Conservation (phyloP, 1,140 invertebrate genomes). For the Asobara japonica region DNA sequence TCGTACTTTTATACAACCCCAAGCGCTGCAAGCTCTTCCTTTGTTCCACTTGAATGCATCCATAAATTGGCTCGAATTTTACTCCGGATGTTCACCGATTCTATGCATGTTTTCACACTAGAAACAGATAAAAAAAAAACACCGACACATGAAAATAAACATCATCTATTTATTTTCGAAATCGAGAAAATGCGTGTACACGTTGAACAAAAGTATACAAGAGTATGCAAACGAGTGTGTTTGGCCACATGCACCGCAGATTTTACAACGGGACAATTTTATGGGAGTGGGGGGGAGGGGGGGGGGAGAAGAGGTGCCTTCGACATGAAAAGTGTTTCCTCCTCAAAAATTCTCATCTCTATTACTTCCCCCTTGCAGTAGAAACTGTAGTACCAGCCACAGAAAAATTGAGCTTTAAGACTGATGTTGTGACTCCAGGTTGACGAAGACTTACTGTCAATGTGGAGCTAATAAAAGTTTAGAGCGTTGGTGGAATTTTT, state of each 20-base stretch:
- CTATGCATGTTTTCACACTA: background rate
- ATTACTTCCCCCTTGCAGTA: too few species aligned
- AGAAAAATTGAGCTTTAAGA: too few species aligned
- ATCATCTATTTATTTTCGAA: background rate
- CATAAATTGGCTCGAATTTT: constrained; percentile 2
- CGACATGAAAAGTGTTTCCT: background rate
- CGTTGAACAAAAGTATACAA: background rate
- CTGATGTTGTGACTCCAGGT: too few species aligned
- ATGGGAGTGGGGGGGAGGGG: background rate
- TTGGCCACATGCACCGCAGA: background rate
- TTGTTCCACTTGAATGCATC: background rate
- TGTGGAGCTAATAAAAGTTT: too few species aligned
- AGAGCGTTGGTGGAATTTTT: too few species aligned
- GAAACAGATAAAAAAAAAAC: background rate
- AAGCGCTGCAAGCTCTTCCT: background rate
- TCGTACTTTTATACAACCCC: background rate
- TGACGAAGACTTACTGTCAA: too few species aligned
- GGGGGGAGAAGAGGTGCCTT: too few species aligned
- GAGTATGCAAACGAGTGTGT: background rate
- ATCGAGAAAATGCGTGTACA: background rate
- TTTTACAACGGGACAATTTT: background rate
- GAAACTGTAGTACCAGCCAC: too few species aligned
- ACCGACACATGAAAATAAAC: background rate
- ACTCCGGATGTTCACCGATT: background rate
- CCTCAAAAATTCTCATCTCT: background rate